These are phyloP conservation scores for Polymixis lichenea DNA, from an alignment of 2,888 invertebrate genomes.

Conservation along the genomic window DNA sequence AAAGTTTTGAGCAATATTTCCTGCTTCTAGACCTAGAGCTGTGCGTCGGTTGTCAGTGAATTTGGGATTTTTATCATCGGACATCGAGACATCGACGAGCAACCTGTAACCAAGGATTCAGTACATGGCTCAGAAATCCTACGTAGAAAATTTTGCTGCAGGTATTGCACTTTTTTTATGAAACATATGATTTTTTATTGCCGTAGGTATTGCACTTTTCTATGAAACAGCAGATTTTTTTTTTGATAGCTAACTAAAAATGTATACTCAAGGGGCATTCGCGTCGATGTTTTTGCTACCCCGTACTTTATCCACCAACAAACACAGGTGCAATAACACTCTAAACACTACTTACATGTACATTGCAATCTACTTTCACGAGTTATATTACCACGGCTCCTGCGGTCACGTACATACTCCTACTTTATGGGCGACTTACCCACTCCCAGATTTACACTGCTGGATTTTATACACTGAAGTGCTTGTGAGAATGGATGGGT, in stretches of 20 bases:
- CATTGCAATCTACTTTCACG: constrained; percentile 56
- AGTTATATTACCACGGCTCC: constrained; percentile 42
- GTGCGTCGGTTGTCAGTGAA: not conserved
- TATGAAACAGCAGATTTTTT: too few species aligned
- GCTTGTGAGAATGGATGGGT: constrained; percentile 60
- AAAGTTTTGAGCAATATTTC: not conserved
- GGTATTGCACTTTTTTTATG: too few species aligned
- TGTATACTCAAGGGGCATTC: too few species aligned
- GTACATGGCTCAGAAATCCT: too few species aligned
- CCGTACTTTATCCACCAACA: not conserved
- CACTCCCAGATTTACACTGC: constrained; percentile 36
- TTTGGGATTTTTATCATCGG: not conserved
- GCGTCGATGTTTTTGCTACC: too few species aligned
- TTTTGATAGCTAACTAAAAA: too few species aligned
- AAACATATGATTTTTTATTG: too few species aligned
- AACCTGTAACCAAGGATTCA: too few species aligned
- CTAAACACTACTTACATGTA: constrained; percentile 51
- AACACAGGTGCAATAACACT: constrained; percentile 51
- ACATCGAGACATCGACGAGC: too few species aligned
- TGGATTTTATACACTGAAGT: constrained; percentile 66
- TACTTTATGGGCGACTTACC: constrained; percentile 62
- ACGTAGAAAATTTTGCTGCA: too few species aligned
- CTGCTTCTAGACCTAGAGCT: not conserved
- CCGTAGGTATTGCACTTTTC: too few species aligned
- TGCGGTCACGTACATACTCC: constrained; percentile 61